Conservation (phyloP, 2,113 vertebrate species). For the Catharus minimus region DNA sequence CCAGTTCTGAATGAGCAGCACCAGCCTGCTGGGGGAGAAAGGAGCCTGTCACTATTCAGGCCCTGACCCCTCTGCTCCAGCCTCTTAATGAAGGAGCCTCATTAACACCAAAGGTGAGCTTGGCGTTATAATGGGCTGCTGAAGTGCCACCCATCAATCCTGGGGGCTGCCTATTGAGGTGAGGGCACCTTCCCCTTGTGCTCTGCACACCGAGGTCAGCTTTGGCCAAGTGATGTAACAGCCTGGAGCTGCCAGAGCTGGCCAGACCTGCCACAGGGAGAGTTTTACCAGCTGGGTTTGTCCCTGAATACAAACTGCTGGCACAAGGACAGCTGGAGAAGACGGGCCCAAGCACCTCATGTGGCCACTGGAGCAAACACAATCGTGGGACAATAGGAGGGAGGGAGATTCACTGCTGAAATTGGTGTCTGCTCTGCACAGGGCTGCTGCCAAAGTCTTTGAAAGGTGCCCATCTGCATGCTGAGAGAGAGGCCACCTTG, state of each 20-base stretch:
- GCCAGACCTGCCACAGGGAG: not conserved
- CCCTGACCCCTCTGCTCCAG: constrained; percentile 18
- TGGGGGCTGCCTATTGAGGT: accelerated
- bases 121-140: not conserved
- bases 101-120: constrained; percentile 55
- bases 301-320: not conserved
- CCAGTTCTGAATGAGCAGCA: constrained; percentile 56
- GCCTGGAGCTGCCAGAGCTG: not conserved
- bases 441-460: not conserved
- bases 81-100: constrained; percentile 48
- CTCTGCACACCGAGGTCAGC: not conserved
- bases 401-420: not conserved
- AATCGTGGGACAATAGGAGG: not conserved
- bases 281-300: not conserved
- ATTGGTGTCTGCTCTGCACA: not conserved
- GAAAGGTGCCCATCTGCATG: not conserved
- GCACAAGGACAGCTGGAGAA: not conserved
- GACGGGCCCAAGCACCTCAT: not conserved
- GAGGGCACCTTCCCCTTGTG: not conserved
- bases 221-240: constrained; percentile 2
- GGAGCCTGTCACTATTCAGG: constrained; percentile 22
- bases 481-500: not conserved
- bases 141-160: not conserved
- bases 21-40: constrained; percentile 35
- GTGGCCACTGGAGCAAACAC: not conserved